Evolutionary conservation across 2,113 vertebrate species (phyloP), one percentile per base, ranked within the genome.

Genomic region (Thymallus thymallus): DNA sequence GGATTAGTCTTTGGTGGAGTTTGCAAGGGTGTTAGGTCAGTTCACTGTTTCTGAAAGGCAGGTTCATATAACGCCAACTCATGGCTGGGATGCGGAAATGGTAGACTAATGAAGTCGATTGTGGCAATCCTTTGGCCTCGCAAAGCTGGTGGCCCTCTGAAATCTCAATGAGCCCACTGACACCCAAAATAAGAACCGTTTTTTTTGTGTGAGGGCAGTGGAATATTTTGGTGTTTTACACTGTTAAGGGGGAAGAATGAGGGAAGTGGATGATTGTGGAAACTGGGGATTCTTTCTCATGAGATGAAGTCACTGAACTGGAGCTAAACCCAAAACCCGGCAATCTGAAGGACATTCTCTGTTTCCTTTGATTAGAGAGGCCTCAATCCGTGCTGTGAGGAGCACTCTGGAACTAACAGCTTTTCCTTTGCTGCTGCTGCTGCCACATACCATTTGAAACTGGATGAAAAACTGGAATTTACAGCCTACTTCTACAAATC

Each of bases 41-140:
- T 68, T 12, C 18, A 6, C 29, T 24, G 23, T 29, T 71, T 75
- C 30, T 76, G 69, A 81, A 82, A 85, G 81, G 81, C 80, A 88
- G 85, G 82, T 82, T 89, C 83, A 85, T 73, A 84, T 86, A 84
- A 87, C 85, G 65, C 82, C 79, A 85, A 81, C 82, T 87, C 84
- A 79, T 75, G 77, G 74, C 75, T 80, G 77, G 75, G 74, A 75
- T 73, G 72, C 76, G 77, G 82, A 83, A 88, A 83, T 81, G 81
- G 76, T 74, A 82, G 85, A 83, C 82, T 87, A 84, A 85, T 80
- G 81, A 82, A 85, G 76, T 74, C 68, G 82, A 84, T 83, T 91
- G 85, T 86, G 82, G 77, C 80, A 82, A 84, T 76, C 75, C 72
- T 77, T 86, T 79, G 80, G 82, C 82, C 84, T 73, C 48, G 68